These are phyloP conservation scores for Diorhabda sublineata DNA, from an alignment of 1,140 invertebrate species.

Conservation along the genomic window DNA sequence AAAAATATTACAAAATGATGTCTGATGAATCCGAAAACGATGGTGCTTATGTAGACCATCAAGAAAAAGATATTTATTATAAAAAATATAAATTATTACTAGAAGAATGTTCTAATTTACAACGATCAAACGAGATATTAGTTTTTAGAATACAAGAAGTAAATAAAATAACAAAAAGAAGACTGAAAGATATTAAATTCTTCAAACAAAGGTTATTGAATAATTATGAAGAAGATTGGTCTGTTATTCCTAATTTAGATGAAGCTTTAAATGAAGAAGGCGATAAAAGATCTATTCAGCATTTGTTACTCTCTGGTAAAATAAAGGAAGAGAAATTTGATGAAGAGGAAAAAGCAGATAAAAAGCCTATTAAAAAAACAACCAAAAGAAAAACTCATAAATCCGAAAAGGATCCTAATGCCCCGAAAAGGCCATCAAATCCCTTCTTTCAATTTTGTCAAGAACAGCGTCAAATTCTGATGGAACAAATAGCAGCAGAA, in stretches of 20 bases:
- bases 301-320: slow-evolving; percentile 41
- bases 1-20: slow-evolving; percentile 40
- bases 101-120: slow-evolving; percentile 60
- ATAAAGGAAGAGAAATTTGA: slow-evolving; percentile 44
- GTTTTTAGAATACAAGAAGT: slow-evolving; percentile 60
- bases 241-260: slow-evolving; percentile 39
- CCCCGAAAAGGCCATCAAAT: slow-evolving; percentile 73
- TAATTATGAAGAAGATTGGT: slow-evolving; percentile 43
- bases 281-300: slow-evolving; percentile 37
- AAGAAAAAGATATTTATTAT: slow-evolving; percentile 57
- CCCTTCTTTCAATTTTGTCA: slow-evolving; percentile 79
- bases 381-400: slow-evolving; percentile 52
- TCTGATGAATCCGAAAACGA: slow-evolving; percentile 48
- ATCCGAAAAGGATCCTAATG: slow-evolving; percentile 67
- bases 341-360: slow-evolving; percentile 40
- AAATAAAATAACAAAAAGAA: slow-evolving; percentile 54
- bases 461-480: slow-evolving; percentile 67
- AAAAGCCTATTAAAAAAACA: slow-evolving; percentile 45
- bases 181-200: slow-evolving; percentile 55
- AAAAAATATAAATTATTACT: slow-evolving; percentile 60
- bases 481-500: slow-evolving; percentile 59
- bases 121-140: slow-evolving; percentile 62
- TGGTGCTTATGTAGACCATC: slow-evolving; percentile 40
- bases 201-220: slow-evolving; percentile 49
- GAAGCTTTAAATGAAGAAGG: slow-evolving; percentile 35